Base-by-base conservation (phyloP, 2,888 invertebrate species). In the Plagiodera versicolora region DNA sequence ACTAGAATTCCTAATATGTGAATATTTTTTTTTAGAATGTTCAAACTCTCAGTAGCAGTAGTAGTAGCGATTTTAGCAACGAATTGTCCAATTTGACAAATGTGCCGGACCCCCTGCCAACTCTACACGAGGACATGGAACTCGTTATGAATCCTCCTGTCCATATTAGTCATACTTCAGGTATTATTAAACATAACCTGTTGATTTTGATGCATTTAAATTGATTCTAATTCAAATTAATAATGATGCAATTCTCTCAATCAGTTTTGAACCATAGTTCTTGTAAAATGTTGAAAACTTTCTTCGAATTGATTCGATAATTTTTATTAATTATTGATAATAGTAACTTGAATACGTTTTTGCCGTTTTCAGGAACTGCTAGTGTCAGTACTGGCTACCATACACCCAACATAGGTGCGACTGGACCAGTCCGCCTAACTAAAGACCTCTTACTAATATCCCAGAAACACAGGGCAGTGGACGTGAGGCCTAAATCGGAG, bases 111-210 rank as follows among this genome's bases (percentile, higher is more conserved):
- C 75, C 84, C 6, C 83, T 94, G 74, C 94, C 94, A 16, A 94
- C 94, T 5, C 83, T 95, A 48, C 92, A 92, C 80, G 95, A 95
- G 81, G 94, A 94, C 74, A 85, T 88, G 75, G 93, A 93, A 81
- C 83, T 91, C 70, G 75, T 83, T 74, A 72, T 77, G 57, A 74
- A 75, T 63, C 69, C 74, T 20, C 72, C 73, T 18, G 69, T 68
- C 55, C 76, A 74, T 48, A 66, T 75, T 39, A 66, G 71, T 55
- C 74, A 77, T 61, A 76, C 76, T 18, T 77, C 79, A 58, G 79
- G 79, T 79, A 32, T 24, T 20, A 49, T 49, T 2, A 5, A 20
- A 24, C 10, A 17, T 47, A 6, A 24, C 6, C 3, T 24, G 24
- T 24, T 24, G 24, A 24, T 24, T 16, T 50, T n/a, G 9, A 17